phyloP scores from a whole-genome alignment of 1,140 invertebrate species.

The Brachionus paranguensis region DNA sequence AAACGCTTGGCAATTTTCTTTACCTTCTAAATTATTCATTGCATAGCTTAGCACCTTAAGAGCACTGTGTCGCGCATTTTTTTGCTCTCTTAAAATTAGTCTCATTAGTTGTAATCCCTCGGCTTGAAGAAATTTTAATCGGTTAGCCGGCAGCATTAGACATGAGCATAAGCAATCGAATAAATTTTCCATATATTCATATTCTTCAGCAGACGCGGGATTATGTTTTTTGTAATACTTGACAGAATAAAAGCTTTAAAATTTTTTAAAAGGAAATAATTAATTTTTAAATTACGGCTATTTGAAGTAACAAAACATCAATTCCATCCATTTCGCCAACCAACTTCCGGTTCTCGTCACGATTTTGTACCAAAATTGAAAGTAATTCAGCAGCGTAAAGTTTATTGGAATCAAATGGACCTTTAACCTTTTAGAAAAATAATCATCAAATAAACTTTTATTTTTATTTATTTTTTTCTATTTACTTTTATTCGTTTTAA shows the following conservation, averaged over 20 bases:
- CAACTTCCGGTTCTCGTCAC: constrained; percentile 67
- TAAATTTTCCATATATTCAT: constrained; percentile 97
- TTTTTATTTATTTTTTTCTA: no score
- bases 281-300: constrained; percentile 66
- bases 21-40: constrained; percentile 81
- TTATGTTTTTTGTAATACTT: constrained; percentile 89
- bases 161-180: constrained; percentile 91
- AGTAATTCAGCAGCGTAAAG: constrained; percentile 91
- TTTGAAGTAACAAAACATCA: constrained; percentile 86
- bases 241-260: constrained; percentile 40
- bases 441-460: no score
- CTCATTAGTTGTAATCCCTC: constrained; percentile 93
- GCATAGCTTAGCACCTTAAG: constrained; percentile 93
- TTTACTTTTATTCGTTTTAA: constrained; percentile 67
- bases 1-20: constrained; percentile 94
- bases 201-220: constrained; percentile 79
- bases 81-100: constrained; percentile 94
- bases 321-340: constrained; percentile 89
- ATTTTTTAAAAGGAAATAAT: no score
- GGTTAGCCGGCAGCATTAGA: constrained; percentile 76
- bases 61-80: constrained; percentile 88
- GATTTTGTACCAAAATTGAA: constrained; percentile 86
- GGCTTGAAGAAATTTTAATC: constrained; percentile 82
- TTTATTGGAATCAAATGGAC: constrained; percentile 90
- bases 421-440: constrained; percentile 62